Evolutionary conservation across 2,888 invertebrate species (phyloP), one percentile per base, ranked within the genome.

Genomic region (Dynastes maya): DNA sequence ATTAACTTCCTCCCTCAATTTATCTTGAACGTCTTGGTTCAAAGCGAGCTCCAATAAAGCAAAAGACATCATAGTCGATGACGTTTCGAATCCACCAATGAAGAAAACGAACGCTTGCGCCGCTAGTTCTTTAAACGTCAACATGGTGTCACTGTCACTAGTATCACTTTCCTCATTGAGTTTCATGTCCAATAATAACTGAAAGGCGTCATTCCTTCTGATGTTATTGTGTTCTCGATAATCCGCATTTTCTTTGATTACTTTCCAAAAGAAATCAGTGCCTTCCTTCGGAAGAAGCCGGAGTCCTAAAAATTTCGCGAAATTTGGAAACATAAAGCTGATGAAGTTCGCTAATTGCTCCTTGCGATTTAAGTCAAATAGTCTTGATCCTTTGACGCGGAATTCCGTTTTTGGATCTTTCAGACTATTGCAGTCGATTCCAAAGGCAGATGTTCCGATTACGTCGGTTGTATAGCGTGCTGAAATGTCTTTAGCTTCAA

Each of bases 61-160:
- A 58, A 87, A 89, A 11, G 86, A 85, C 68, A 90, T 82, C 0
- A 88, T 86, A 0, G 87, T 84, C 0, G 89, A 88, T 0, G 89
- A 88, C 0, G 90, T 90, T 78, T 90, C 89, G 79, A 87, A 89
- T 1, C 89, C 90, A n/a, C 89, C 90, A 0, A 88, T 51, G 79
- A 89, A 89, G 81, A 90, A 89, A 0, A 90, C 85, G 0, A 89
- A 82, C 1, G 86, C 83, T 27, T 89, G 87, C 0, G 89, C 85
- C 0, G 84, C 77, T 37, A 89, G 79, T 49, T 75, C 64, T 0
- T 84, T 78, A 22, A 72, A 64, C 4, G 49, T 68, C 51, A 68
- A 51, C 9, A 11, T 13, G n/a, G 63, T 29, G 29, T 63, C 63
- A 13, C 32, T 63, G 2, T 29, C 63, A 13, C 11, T 5, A 27